A percentile compares a stretch with the other conserved stretches of the same genome.
phyloP scores from a whole-genome alignment of 2,888 invertebrate species.

The Diadromus collaris region DNA sequence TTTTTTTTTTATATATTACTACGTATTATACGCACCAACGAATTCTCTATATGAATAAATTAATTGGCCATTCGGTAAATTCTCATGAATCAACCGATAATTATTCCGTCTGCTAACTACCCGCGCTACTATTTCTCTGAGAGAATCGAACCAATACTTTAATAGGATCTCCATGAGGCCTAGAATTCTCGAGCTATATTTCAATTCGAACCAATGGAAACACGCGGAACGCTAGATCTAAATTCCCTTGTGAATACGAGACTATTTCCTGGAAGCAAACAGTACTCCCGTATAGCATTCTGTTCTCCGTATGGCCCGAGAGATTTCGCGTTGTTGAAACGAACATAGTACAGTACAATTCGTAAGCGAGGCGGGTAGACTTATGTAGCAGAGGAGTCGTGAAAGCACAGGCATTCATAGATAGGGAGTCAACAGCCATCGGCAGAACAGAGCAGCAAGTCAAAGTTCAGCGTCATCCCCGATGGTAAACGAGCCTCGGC shows the following conservation, averaged over 20 bases:
- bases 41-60: constrained; percentile 44
- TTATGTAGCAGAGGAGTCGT: neutral
- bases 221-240: constrained; percentile 40
- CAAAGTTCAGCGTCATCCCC: constrained; percentile 65
- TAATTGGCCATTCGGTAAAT: constrained; percentile 30
- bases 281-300: constrained; percentile 50
- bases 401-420: constrained; percentile 55
- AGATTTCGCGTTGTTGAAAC: constrained; percentile 53
- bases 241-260: constrained; percentile 44
- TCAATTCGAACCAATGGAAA: constrained; percentile 4
- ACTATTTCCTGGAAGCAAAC: constrained; percentile 47
- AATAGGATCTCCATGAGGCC: constrained; percentile 1
- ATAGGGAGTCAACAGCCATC: constrained; percentile 46
- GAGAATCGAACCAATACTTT: constrained; percentile 13
- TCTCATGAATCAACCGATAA: constrained; percentile 33
- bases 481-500: constrained; percentile 55
- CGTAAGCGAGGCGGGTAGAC: constrained; percentile 9
- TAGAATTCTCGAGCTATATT: constrained; percentile 28
- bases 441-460: constrained; percentile 17
- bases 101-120: constrained; percentile 7
- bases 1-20: no score
- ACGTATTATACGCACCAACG: constrained; percentile 46
- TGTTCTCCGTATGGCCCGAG: constrained; percentile 9
- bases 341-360: constrained; percentile 47
- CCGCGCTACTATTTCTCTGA: neutral